Base-by-base conservation (phyloP, 2,888 invertebrate genomes). In the Drosophila infuscata region DNA sequence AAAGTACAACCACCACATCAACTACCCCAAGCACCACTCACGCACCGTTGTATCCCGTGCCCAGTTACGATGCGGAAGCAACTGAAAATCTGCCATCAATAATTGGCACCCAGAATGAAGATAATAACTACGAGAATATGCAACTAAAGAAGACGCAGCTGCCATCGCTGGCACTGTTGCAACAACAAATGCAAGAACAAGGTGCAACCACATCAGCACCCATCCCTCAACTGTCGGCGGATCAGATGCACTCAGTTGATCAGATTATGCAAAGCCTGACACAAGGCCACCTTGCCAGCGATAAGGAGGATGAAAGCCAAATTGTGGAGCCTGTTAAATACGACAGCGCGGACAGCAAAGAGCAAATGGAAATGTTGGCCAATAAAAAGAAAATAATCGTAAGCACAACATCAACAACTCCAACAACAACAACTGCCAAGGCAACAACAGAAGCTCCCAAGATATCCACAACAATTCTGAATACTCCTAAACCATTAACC, bases 251-350 rank as follows among this genome's bases (percentile, higher is more conserved):
- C 3, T 92, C 93, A 0, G 91, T 92, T 80, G 92, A 93, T 74
- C 92, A 92, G 82, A 92, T 92, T 33, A 83, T 93, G 46, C 91
- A 91, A 58, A 90, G 91, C 7, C 81, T 93, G 0, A 91, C 92
- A 4, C 87, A 91, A 46, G 88, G 86, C 57, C 60, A 76, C 57
- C 52, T 76, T 30, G 54, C 70, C 17, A 79, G 51, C 6, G 81
- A 82, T 11, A 74, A 89, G 7, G 72, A 74, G 38, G 75, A 82
- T n/a, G 66, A 73, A 43, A 43, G 3, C 6, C 32, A 43, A 4
- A 59, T 51, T 12, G n/a, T 67, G 1, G 61, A 54, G 1, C 88
- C 87, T 0, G 48, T 80, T 0, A 83, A 80, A 43, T 83, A 90
- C 33, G 84, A 85, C 15, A 83, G 79, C 35, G 80, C 81, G 0